Conservation (phyloP, 35 echinoderm and acorn worm species). For the Apostichopus californicus region DNA sequence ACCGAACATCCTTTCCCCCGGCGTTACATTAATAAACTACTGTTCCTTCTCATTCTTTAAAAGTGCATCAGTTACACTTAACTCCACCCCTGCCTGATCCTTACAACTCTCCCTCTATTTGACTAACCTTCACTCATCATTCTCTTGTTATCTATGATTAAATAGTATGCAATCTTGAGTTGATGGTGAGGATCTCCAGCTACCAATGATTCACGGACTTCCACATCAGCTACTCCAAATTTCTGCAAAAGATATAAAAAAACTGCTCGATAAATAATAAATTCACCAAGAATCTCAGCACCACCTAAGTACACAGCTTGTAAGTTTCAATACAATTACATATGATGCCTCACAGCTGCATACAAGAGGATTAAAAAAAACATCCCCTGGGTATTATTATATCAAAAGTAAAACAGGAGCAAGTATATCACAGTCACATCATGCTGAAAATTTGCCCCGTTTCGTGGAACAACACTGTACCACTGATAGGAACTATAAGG, state of each 20-base stretch:
- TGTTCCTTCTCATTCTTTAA: neutral
- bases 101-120: neutral
- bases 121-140: constrained; percentile 90
- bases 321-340: too few species aligned
- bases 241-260: constrained; percentile 59
- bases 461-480: too few species aligned
- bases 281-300: too few species aligned
- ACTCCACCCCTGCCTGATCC: neutral
- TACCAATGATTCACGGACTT: constrained; percentile 76
- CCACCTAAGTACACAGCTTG: too few species aligned
- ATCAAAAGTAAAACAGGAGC: too few species aligned
- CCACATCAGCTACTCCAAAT: constrained; percentile 77
- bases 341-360: too few species aligned
- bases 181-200: constrained; percentile 93
- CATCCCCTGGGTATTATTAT: too few species aligned
- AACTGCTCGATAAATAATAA: neutral
- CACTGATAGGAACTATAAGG: too few species aligned
- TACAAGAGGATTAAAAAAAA: too few species aligned
- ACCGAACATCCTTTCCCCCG: neutral
- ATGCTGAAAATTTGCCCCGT: too few species aligned
- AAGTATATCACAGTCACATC: too few species aligned
- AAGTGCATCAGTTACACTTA: too few species aligned
- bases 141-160: constrained; percentile 97
- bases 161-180: constrained; percentile 89
- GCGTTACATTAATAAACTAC: neutral